Conservation (phyloP, 2,113 vertebrate species). For the Neofelis nebulosa region DNA sequence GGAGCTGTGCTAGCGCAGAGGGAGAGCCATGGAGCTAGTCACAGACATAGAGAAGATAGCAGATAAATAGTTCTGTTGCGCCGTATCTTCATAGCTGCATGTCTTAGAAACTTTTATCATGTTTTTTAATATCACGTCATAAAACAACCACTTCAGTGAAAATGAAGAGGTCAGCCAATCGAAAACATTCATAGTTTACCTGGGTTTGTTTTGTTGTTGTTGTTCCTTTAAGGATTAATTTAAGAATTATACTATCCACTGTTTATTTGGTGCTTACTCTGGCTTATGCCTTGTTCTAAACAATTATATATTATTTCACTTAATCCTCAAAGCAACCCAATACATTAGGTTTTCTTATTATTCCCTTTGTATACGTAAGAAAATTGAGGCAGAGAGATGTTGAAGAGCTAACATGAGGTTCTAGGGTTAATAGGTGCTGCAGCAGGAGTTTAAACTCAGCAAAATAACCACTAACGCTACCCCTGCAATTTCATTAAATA, state of each 20-base stretch:
- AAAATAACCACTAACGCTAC: background rate
- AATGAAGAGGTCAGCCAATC: background rate
- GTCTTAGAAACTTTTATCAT: background rate
- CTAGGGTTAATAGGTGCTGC: background rate
- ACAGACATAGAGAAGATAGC: background rate
- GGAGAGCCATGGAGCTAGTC: background rate
- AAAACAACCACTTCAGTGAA: background rate
- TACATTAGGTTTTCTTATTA: background rate
- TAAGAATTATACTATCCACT: background rate
- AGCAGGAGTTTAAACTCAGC: background rate
- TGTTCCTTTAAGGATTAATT: background rate
- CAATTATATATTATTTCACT: background rate
- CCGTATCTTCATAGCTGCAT: background rate
- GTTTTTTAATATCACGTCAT: background rate
- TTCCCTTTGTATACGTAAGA: background rate
- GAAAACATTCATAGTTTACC: background rate
- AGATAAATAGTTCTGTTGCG: background rate
- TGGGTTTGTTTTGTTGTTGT: background rate
- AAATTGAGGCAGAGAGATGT: background rate
- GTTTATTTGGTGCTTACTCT: background rate
- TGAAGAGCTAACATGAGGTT: background rate
- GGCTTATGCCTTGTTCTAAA: background rate
- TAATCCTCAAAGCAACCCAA: background rate
- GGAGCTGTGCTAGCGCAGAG: background rate
- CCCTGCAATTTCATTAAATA: background rate